Base-by-base conservation (phyloP, 2,888 invertebrate genomes). In the Amphipoea lucens region DNA sequence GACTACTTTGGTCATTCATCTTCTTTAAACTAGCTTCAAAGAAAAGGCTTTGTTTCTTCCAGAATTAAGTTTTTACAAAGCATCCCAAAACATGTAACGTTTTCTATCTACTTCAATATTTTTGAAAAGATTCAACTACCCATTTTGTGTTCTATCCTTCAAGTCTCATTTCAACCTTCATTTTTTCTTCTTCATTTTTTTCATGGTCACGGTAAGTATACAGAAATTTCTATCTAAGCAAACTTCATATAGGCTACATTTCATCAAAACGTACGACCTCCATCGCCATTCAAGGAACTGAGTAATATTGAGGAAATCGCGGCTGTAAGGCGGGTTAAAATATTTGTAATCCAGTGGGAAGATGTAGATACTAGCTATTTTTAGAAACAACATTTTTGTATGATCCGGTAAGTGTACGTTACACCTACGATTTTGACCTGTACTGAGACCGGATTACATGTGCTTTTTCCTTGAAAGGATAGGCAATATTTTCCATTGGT, bases 201-300 rank as follows among this genome's bases (percentile, higher is more conserved):
- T 71, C 83, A 82, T 68, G 84, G 83, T 83, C 84, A 79, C 79
- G 77, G 74, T 57, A 82, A 77, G 68, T 62, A 70, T 74, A 29
- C 63, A 72, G 23, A 87, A 89, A 87, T 87, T 90, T 84, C 62
- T 84, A 85, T 83, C 70, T 81, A 74, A 79, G 83, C 76, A 85
- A 90, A 88, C 77, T 88, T 89, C 84, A 84, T 87, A 81, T 75
- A 73, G 71, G 85, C 81, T 69, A 85, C 89, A 90, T 90, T 88
- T 90, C 90, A 90, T 90, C 90, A 89, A 84, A 90, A 87, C 74
- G 78, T 84, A 89, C 84, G 85, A 84, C 85, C 85, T 82, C 69
- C 86, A 78, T 84, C 81, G 79, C 74, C 81, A 90, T 90, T 89
- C 74, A 70, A 82, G 81, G 78, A 79, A 83, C 83, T 77, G 66